Base-by-base conservation (phyloP, 1,140 invertebrate genomes). In the Planococcus citri region DNA sequence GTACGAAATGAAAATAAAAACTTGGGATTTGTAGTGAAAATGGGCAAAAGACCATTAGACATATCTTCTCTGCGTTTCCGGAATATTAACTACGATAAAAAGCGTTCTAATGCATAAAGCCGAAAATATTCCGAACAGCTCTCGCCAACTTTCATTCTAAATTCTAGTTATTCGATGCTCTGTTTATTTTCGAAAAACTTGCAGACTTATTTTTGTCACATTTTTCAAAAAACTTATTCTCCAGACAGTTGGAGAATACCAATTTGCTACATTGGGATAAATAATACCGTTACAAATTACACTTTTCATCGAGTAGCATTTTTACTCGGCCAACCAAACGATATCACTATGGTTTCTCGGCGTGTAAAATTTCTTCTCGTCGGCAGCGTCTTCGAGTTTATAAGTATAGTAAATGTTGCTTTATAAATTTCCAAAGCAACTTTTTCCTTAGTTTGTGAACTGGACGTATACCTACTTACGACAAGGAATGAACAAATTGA, bases 181-280 rank as follows among this genome's bases (percentile, higher is more conserved):
- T 51, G 41, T 51, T 51, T 51, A 51, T 51, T 51, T 51, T 51
- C 41, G 41, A 51, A 51, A 51, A 51, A 51, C 41, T 51, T 20
- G 12, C 6, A 51, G 41, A 51, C 41, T 51, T 51, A 51, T 51
- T 51, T 51, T 51, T 51, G 41, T 51, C 41, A 51, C 41, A 51
- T 51, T 51, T 51, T 51, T 51, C 41, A 51, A 51, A 51, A 51
- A 51, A 51, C 41, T 51, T 51, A 51, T 51, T 51, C 41, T n/a
- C 6, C 17, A 51, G 41, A 51, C 41, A 51, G 41, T 51, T n/a
- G 12, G 17, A 51, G 41, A 51, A 51, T 51, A 51, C 41, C 41
- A 51, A 51, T 51, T 51, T 20, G 41, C 12, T 51, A 51, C 17
- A 17, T 17, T 14, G 6, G 17, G 41, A 51, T 51, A 51, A 51